Evolutionary conservation across 2,113 vertebrate genomes (phyloP).

Genomic region (Silurus meridionalis): DNA sequence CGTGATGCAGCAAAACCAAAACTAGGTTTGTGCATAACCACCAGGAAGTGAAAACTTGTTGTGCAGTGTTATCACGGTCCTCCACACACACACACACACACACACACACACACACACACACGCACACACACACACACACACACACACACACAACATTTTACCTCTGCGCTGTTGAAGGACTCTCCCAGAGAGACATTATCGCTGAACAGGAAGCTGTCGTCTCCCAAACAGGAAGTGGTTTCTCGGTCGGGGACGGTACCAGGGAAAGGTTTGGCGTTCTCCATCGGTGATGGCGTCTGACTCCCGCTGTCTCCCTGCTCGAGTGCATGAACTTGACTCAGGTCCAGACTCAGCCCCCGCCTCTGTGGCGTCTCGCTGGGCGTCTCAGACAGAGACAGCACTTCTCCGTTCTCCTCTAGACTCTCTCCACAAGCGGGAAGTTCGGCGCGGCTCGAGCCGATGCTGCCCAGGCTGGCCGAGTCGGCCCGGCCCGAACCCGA

Average conservation of each 20-base stretch:
- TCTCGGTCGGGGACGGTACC: conserved; percentile 74
- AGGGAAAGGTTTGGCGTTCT: conserved; percentile 81
- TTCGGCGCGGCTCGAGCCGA: conserved; percentile 59
- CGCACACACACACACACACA: neutral
- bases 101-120: too few relatives aligned
- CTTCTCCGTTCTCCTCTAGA: conserved; percentile 77
- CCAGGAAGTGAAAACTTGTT: too few relatives aligned
- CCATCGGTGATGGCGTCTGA: conserved; percentile 87
- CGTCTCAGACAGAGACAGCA: conserved; percentile 74
- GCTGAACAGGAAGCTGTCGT: conserved; percentile 72
- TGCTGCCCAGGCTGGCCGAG: conserved; percentile 69
- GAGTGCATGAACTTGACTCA: conserved; percentile 80
- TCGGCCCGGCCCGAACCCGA: conserved; percentile 51
- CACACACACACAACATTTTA: conserved; percentile 61
- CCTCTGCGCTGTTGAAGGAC: conserved; percentile 82
- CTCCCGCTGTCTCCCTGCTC: conserved; percentile 78
- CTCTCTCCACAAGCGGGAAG: conserved; percentile 71
- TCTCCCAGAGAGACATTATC: conserved; percentile 82
- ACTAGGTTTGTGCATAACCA: too few relatives aligned
- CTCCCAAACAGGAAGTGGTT: conserved; percentile 60
- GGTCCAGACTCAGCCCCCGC: conserved; percentile 83
- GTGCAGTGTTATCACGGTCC: too few relatives aligned
- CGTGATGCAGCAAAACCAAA: too few relatives aligned
- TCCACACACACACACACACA: neutral
- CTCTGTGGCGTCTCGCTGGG: conserved; percentile 70